Evolutionary conservation across 2,888 invertebrate genomes (phyloP).

Genomic region (Andrena trimmerana): DNA sequence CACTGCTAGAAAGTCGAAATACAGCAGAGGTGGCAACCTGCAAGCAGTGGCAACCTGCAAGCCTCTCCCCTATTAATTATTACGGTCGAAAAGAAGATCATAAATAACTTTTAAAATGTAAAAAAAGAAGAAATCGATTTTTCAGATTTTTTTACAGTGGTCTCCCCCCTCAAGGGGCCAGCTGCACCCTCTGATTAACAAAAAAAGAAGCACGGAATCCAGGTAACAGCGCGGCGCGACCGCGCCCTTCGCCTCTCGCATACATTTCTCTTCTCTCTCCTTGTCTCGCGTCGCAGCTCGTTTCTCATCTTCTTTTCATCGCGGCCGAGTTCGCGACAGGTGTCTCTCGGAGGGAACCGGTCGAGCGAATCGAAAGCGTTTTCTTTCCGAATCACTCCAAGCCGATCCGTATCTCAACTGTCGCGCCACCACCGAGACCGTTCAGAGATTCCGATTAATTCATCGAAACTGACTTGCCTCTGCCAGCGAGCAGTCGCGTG

Average conservation of each 20-base stretch:
- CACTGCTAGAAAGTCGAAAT: no score
- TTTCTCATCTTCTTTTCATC: slow-evolving; percentile 15
- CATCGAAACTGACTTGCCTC: neutral
- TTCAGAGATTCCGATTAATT: slow-evolving; percentile 28
- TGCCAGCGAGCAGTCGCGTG: neutral
- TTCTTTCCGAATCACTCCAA: slow-evolving; percentile 65
- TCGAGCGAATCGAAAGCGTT: slow-evolving; percentile 64
- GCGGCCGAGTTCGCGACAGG: slow-evolving; percentile 58
- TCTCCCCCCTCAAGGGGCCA: neutral
- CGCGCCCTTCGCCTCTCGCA: slow-evolving; percentile 20
- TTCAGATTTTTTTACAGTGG: no score
- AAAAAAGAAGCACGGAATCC: slow-evolving; percentile 34
- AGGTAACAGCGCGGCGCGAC: slow-evolving; percentile 16
- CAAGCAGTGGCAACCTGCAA: no score
- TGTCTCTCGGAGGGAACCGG: slow-evolving; percentile 62
- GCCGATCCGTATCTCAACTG: slow-evolving; percentile 18
- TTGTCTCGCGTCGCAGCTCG: slow-evolving; percentile 3
- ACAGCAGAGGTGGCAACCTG: no score
- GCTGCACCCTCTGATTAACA: slow-evolving; percentile 19
- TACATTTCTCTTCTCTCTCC: slow-evolving; percentile 11
- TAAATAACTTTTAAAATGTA: no score
- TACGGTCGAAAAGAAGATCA: no score
- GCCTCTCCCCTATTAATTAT: no score
- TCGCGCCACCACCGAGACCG: slow-evolving; percentile 13
- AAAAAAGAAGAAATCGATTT: no score